These are phyloP conservation scores for Odocoileus virginianus DNA, from an alignment of 2,113 vertebrate species.

Conservation along the genomic window DNA sequence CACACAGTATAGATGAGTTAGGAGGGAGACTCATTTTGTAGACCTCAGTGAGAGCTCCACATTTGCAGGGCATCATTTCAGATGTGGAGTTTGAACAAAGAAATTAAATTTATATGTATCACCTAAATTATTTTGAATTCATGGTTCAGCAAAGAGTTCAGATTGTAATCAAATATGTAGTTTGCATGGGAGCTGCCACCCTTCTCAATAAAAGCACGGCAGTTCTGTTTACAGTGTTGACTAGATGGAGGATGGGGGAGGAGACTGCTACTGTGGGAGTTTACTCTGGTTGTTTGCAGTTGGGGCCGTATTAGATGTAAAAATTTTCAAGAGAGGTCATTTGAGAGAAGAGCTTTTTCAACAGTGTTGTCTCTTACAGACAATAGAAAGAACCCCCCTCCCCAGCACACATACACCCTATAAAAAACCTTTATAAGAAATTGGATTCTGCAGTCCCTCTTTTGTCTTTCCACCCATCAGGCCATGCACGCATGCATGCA, in stretches of 20 bases:
- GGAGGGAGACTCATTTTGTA: slow-evolving; percentile 82
- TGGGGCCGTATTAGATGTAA: slow-evolving; percentile 29
- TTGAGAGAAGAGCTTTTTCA: neutral
- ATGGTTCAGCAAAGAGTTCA: slow-evolving; percentile 85
- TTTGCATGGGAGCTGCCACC: slow-evolving; percentile 79
- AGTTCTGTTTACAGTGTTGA: slow-evolving; percentile 81
- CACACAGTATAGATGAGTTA: slow-evolving; percentile 79
- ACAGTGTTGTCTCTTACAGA: neutral
- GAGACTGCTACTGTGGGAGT: slow-evolving; percentile 73
- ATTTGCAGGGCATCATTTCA: slow-evolving; percentile 79
- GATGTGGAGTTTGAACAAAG: slow-evolving; percentile 83
- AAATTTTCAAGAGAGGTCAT: slow-evolving; percentile 30
- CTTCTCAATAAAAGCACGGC: slow-evolving; percentile 79
- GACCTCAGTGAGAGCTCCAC: slow-evolving; percentile 71
- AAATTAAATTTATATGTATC: slow-evolving; percentile 87
- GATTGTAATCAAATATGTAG: slow-evolving; percentile 85
- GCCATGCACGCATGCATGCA: neutral
- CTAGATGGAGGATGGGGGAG: slow-evolving; percentile 61
- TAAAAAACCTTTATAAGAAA: neutral
- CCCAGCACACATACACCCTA: neutral
- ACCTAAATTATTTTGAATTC: slow-evolving; percentile 86
- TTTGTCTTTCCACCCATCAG: neutral
- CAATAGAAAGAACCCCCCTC: neutral
- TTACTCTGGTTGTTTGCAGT: slow-evolving; percentile 54
- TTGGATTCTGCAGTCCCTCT: neutral